Percentiles rank a stretch among this genome's conserved stretches.
Evolutionary conservation across 2,113 vertebrate genomes (phyloP).

Genomic region (Chaetura pelagica): DNA sequence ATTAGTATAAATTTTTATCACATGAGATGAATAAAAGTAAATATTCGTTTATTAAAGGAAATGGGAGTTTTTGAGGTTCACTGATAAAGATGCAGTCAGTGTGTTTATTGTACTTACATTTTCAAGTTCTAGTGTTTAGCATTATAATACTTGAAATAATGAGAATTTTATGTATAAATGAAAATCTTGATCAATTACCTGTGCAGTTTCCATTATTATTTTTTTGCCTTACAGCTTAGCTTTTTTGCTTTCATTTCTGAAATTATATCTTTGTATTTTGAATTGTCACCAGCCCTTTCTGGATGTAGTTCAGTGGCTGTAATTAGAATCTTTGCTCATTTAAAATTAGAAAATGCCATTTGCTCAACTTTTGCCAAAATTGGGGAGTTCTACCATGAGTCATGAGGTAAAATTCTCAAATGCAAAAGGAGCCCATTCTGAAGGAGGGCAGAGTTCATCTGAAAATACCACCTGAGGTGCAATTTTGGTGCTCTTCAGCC

Average conservation of each 20-base stretch:
- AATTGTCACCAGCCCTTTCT: background rate
- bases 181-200: slow-evolving; percentile 38
- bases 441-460: background rate
- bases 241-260: slow-evolving; percentile 54
- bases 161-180: slow-evolving; percentile 61
- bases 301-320: background rate
- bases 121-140: slow-evolving; percentile 63
- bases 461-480: background rate
- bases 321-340: background rate
- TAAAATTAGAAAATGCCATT: background rate
- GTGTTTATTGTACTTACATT: slow-evolving; percentile 50
- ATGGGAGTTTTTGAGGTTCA: slow-evolving; percentile 58
- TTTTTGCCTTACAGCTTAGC: background rate
- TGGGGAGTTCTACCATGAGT: background rate
- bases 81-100: slow-evolving; percentile 50
- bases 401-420: background rate
- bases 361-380: background rate
- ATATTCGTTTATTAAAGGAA: slow-evolving; percentile 65
- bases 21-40: slow-evolving; percentile 63
- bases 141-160: slow-evolving; percentile 63
- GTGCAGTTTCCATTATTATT: slow-evolving; percentile 10
- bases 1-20: slow-evolving; percentile 68
- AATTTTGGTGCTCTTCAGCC: slow-evolving; percentile 21
- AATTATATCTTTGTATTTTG: background rate
- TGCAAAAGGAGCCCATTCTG: background rate